phyloP scores from a whole-genome alignment of 2,888 invertebrate species.

The Drosophila meridionalis region DNA sequence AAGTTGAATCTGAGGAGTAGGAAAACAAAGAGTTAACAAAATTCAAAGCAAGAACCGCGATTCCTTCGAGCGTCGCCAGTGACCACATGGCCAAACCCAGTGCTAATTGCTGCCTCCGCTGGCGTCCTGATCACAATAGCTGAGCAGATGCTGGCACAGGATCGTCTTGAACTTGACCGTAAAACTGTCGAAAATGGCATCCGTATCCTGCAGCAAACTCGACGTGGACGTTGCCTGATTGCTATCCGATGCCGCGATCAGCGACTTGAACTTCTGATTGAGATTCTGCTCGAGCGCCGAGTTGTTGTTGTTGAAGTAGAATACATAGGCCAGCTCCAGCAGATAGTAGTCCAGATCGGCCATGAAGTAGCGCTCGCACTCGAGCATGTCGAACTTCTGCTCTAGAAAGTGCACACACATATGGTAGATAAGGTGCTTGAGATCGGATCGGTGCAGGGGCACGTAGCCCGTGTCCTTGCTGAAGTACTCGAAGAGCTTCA shows the following conservation, averaged over 20 bases:
- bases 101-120: conserved; percentile 70
- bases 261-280: conserved; percentile 82
- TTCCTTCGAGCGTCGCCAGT: conserved; percentile 14
- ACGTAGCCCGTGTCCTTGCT: conserved; percentile 85
- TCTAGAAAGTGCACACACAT: conserved; percentile 83
- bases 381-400: conserved; percentile 82
- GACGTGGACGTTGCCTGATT: conserved; percentile 51
- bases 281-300: conserved; percentile 83
- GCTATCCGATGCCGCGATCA: conserved; percentile 72
- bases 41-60: conserved; percentile 47
- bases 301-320: conserved; percentile 85
- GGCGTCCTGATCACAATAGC: conserved; percentile 74
- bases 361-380: conserved; percentile 84
- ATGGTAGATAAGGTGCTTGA: conserved; percentile 85
- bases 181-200: conserved; percentile 84
- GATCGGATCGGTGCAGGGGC: conserved; percentile 83
- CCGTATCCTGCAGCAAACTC: conserved; percentile 81
- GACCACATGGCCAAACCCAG: conserved; percentile 20
- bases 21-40: conserved; percentile 25
- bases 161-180: conserved; percentile 85
- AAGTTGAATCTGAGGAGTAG: conserved; percentile 23
- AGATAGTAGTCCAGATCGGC: conserved; percentile 84
- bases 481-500: conserved; percentile 85
- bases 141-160: conserved; percentile 84
- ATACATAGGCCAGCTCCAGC: conserved; percentile 84